These are phyloP conservation scores for Diadegma fenestrale DNA, from an alignment of 2,888 invertebrate species.

Conservation along the genomic window DNA sequence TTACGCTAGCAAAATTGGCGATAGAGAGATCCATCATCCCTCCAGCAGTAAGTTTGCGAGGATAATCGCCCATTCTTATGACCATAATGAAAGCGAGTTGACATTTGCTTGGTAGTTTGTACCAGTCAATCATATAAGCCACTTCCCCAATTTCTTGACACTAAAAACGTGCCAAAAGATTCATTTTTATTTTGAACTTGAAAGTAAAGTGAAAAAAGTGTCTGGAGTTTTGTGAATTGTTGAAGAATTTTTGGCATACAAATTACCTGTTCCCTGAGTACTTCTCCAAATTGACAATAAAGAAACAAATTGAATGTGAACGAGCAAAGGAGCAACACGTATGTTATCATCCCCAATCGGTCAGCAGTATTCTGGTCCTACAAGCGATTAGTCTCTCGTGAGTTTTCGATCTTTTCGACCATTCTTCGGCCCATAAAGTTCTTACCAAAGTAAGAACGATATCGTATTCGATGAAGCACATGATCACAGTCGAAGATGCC, in stretches of 20 bases:
- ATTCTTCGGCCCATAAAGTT: background rate
- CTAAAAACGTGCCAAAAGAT: conserved; percentile 27
- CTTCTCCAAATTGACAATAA: conserved; percentile 44
- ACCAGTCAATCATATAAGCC: conserved; percentile 67
- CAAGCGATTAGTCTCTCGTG: conserved; percentile 15
- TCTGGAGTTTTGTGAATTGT: background rate
- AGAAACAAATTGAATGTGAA: conserved; percentile 37
- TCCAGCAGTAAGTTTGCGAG: conserved; percentile 65
- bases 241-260: background rate
- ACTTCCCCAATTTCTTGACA: conserved; percentile 50
- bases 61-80: conserved; percentile 51
- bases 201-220: background rate
- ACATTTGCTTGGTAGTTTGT: conserved; percentile 52
- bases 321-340: background rate
- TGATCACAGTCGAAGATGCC: conserved; percentile 77
- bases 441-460: conserved; percentile 76
- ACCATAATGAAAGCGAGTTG: conserved; percentile 58
- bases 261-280: conserved; percentile 28
- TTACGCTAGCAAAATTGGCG: conserved; percentile 55
- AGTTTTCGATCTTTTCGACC: background rate
- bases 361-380: conserved; percentile 35
- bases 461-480: conserved; percentile 77
- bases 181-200: background rate
- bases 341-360: conserved; percentile 20
- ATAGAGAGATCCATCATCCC: conserved; percentile 64